Evolutionary conservation across 2,888 invertebrate species (phyloP), one percentile per base, ranked within the genome.

Genomic region (Agriopis aurantiaria): DNA sequence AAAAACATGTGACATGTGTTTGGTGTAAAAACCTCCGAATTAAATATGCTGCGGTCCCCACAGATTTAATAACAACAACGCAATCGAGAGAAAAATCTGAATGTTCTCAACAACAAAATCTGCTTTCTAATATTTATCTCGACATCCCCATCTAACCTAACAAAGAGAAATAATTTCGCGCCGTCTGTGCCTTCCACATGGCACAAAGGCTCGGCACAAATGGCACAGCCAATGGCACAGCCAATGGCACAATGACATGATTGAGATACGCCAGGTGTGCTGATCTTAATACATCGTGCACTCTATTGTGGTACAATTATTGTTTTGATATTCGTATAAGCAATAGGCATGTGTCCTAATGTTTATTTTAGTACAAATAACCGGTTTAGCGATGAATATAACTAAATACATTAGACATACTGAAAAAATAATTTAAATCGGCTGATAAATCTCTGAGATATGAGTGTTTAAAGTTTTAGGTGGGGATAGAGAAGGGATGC

Each of bases 121-220:
- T 69, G 45, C 51, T 65, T 58, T 69, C 65, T 65, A 51, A 59
- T 65, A 58, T 63, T 63, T 69, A 65, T 65, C 61, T 52, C 51
- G 61, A 57, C 60, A 14, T 61, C 56, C 49, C 5, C 51, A 59
- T 64, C 49, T 43, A 48, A 10, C 41, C 17, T 65, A 69, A 69
- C 69, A 69, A 69, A 65, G 61, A 57, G 57, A 69, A 61, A 65
- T 69, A 69, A 69, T 69, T 69, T 62, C n/a, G 61, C 56, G 51
- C 58, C 52, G 65, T 61, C 62, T 69, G 57, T 65, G 60, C 41
- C 55, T 33, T 33, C 41, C 65, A 49, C 8, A 69, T 52, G 64
- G 57, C 65, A 60, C 62, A 62, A 62, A 62, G 62, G 45, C 53
- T 43, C 53, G 57, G 65, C 64, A 45, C 45, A 53, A 52, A 51